Evolutionary conservation across 2,797 vertebrate genomes (phyloP), one percentile per base, ranked within the genome.

Genomic region (Malurus splendens): DNA sequence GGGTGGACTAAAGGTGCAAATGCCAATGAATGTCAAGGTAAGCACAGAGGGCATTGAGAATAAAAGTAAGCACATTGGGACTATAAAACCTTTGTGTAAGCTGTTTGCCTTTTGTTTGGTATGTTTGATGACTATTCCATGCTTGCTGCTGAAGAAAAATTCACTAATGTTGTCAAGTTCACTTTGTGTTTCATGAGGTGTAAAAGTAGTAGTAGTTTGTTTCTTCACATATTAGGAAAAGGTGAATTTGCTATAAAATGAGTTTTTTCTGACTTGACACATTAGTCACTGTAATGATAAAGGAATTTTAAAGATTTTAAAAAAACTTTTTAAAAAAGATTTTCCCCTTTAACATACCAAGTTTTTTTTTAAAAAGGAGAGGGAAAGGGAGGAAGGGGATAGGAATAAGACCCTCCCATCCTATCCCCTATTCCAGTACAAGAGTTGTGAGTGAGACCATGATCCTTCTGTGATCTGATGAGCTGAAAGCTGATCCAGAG

Each of bases 11-110:
- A 98, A 98, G 92, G 98, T 98, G 55, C 97, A 97, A 90, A 97
- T 97, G 95, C 98, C 98, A 45, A 95, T 98, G 96, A 97, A 98
- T 92, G 97, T 98, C 71, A 98, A 97, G 97, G 98, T 98, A 96
- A 97, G 97, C 83, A 54, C 73, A 65, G 55, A 85, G 47, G n/a
- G 42, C 18, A 27, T 2, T 57, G 16, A 61, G 33, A 67, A 28
- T 50, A 66, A 89, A 66, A 60, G 17, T 2, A 13, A 62, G 6
- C 41, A 50, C 7, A 4, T 2, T 42, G 28, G 36, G 64, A 77
- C 65, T 65, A 42, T 3, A 36, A 60, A 80, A 7, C 15, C 38
- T 60, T 54, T 56, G 20, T 65, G 52, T 47, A 74, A 52, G 30
- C 44, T 61, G 19, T 25, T 66, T 65, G 45, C 4, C 30, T 81